These are phyloP conservation scores for Myotis planiceps DNA, from an alignment of 2,797 vertebrate species.

Conservation along the genomic window DNA sequence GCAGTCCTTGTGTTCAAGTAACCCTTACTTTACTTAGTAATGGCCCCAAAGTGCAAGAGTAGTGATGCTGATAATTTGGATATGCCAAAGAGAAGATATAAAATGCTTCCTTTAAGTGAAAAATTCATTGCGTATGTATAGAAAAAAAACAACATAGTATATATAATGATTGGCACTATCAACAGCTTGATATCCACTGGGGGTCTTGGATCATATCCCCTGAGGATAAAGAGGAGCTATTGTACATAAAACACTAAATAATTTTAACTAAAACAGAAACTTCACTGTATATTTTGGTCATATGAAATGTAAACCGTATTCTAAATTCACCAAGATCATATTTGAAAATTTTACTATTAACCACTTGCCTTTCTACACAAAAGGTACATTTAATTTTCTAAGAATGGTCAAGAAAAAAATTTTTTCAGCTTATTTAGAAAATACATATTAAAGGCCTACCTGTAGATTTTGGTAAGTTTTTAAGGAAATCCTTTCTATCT, in stretches of 20 bases:
- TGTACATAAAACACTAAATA: neutral
- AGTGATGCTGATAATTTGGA: neutral
- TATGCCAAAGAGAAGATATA: neutral
- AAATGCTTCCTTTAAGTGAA: neutral
- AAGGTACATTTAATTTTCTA: conserved; percentile 45
- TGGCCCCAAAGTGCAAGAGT: neutral
- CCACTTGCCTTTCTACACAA: neutral
- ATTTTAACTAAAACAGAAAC: conserved; percentile 25
- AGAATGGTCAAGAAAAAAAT: neutral
- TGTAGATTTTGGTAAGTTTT: conserved; percentile 95
- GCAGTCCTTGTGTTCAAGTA: neutral
- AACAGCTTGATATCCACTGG: neutral
- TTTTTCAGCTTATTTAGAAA: neutral
- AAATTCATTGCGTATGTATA: neutral
- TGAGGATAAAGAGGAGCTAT: neutral
- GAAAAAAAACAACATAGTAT: neutral
- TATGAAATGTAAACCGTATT: conserved; percentile 5
- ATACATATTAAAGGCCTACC: conserved; percentile 84
- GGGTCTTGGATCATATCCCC: neutral
- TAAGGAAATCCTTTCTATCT: conserved; percentile 96
- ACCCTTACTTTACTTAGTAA: neutral
- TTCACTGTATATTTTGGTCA: neutral
- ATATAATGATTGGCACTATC: neutral
- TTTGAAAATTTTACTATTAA: conserved; percentile 19
- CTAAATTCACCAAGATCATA: neutral